A percentile compares a stretch with the other conserved stretches of the same genome.
phyloP scores from a whole-genome alignment of 2,113 vertebrate genomes.

The Tursiops truncatus region DNA sequence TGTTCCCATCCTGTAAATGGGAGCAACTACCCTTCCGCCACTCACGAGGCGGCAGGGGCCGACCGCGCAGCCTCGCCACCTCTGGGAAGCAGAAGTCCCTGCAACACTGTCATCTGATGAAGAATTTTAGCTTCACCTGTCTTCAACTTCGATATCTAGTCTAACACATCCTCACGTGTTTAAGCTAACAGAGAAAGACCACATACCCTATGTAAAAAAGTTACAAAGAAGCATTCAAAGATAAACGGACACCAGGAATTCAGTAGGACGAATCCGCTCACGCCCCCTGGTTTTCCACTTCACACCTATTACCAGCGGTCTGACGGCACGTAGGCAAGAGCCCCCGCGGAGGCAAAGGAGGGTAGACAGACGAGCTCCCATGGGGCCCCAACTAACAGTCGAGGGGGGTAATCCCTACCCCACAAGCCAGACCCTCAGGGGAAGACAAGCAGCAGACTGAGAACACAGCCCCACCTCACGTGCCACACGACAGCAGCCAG shows the following conservation, averaged over 20 bases:
- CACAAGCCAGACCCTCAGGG: neutral
- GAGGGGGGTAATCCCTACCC: neutral
- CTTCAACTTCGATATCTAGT: rapidly evolving
- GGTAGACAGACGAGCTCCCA: no score
- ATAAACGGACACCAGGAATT: neutral
- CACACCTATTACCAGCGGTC: neutral
- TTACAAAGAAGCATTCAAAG: neutral
- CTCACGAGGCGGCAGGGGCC: neutral
- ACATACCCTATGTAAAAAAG: rapidly evolving
- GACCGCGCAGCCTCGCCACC: neutral
- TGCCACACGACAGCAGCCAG: rapidly evolving
- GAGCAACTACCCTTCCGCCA: no score
- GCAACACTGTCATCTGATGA: neutral
- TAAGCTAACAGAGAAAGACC: neutral
- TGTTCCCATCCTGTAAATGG: rapidly evolving
- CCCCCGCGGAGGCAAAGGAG: no score
- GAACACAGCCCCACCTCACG: rapidly evolving
- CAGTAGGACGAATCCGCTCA: neutral
- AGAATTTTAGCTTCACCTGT: no score
- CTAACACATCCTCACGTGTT: rapidly evolving
- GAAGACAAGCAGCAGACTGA: rapidly evolving
- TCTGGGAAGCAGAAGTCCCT: rapidly evolving
- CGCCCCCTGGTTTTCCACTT: neutral
- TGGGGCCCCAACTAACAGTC: rapidly evolving
- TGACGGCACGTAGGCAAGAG: neutral